Percentiles rank a stretch among this genome's conserved stretches.
These are phyloP conservation scores for Tholera decimalis DNA, from an alignment of 2,888 invertebrate genomes.

Conservation along the genomic window DNA sequence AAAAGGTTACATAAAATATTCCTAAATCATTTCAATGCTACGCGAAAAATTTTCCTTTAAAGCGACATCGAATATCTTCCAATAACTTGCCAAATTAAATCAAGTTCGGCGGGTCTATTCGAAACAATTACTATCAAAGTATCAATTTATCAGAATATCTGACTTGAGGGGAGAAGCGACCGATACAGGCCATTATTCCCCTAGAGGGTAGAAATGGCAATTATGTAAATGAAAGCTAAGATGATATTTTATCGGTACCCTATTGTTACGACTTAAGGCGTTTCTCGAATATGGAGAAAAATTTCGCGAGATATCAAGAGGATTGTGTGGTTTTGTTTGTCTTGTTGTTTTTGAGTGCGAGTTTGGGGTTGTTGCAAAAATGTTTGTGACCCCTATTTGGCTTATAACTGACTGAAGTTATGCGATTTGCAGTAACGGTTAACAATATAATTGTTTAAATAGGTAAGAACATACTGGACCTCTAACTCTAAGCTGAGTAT, in stretches of 20 bases:
- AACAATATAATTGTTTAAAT: too few relatives aligned
- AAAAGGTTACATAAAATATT: too few relatives aligned
- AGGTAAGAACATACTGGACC: too few relatives aligned
- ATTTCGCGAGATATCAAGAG: slow-evolving; percentile 18
- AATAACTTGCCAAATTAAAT: slow-evolving; percentile 46
- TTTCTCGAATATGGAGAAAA: slow-evolving; percentile 26
- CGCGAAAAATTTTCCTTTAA: slow-evolving; percentile 3
- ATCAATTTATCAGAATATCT: slow-evolving; percentile 40
- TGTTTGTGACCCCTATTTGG: slow-evolving; percentile 6
- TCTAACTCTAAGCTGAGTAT: too few relatives aligned
- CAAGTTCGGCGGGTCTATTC: slow-evolving; percentile 21
- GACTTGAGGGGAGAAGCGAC: slow-evolving; percentile 8
- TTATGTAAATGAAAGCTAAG: slow-evolving; percentile 55
- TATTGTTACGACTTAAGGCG: slow-evolving; percentile 37
- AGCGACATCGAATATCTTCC: slow-evolving; percentile 10
- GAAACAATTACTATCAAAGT: slow-evolving; percentile 53
- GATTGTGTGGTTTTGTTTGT: slow-evolving; percentile 3
- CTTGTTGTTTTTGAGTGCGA: slow-evolving; percentile 8
- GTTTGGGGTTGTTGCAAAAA: slow-evolving; percentile 12
- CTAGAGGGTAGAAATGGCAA: slow-evolving; percentile 51
- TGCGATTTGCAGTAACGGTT: not conserved
- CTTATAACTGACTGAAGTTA: not conserved
- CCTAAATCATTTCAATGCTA: slow-evolving; percentile 22
- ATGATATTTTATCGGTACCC: slow-evolving; percentile 61
- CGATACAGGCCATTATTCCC: slow-evolving; percentile 56